Evolutionary conservation across 92 coral and sea anemone genomes (phyloP).

Genomic region (Virgularia gustaviana): DNA sequence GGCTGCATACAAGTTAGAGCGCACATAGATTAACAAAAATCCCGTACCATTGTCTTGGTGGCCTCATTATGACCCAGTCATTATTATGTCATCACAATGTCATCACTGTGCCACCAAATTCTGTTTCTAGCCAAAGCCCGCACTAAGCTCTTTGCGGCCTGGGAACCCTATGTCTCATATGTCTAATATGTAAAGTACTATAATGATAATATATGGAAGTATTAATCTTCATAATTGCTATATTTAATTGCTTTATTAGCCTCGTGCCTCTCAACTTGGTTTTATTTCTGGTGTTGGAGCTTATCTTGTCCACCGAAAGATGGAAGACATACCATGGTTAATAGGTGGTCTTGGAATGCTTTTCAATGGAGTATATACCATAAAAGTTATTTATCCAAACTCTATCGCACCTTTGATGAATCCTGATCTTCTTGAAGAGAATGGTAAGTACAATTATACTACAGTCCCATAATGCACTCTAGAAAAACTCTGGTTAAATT

Average conservation of each 20-base stretch:
- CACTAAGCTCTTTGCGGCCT: too few relatives aligned
- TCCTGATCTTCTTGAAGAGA: constrained; percentile 8
- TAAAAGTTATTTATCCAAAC: constrained; percentile 21
- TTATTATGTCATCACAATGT: too few relatives aligned
- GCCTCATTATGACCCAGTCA: too few relatives aligned
- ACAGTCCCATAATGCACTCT: background rate
- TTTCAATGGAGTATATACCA: constrained; percentile 24
- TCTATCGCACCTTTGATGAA: constrained; percentile 23
- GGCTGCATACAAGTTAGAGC: too few relatives aligned
- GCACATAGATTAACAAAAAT: too few relatives aligned
- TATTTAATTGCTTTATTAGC: background rate
- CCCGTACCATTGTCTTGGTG: too few relatives aligned
- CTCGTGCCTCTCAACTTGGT: background rate
- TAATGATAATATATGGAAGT: too few relatives aligned
- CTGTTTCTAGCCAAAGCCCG: too few relatives aligned
- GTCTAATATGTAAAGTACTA: too few relatives aligned
- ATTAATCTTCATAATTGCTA: background rate
- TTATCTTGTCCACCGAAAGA: constrained; percentile 4
- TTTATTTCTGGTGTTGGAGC: constrained; percentile 30
- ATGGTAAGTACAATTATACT: constrained; percentile 27
- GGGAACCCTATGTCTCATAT: too few relatives aligned
- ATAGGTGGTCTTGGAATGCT: constrained; percentile 38
- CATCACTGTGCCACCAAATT: too few relatives aligned
- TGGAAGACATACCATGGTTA: constrained; percentile 33
- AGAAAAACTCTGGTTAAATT: background rate